Base-by-base conservation (phyloP, 2,113 vertebrate genomes). In the Scomber colias region DNA sequence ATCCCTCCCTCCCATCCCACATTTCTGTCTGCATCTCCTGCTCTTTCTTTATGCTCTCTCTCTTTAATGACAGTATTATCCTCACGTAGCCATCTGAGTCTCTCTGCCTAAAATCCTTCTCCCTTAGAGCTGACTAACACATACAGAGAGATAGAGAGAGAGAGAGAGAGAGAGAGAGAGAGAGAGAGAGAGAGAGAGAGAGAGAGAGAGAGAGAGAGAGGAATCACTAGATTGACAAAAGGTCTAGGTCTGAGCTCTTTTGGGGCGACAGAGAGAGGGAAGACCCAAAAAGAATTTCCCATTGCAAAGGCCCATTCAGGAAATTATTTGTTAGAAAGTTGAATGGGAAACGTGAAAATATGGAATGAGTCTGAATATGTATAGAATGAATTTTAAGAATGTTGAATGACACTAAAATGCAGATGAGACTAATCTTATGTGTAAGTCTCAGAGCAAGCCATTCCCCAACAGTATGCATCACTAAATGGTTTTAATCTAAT, bases 1-100 rank as follows among this genome's bases (percentile, higher is more conserved):
- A 74, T 83, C 67, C 69, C 60, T 84, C 59, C 48, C n/a, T 54
- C 31, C 51, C 40, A 64, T 81, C 57, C 54, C 48, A 79, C 71
- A 40, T 59, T 40, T 81, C 63, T 60, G 61, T 77, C 72, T 35
- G 17, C 79, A 70, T 75, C 68, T 49, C 44, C 31, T 45, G 68
- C 71, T 75, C 68, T 44, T 56, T 79, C 60, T 82, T n/a, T 30
- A 53, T 67, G 12, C 67, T 65, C 67, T 31, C 71, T 79, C 65
- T 84, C 82, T 90, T 87, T 90, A 88, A 88, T 87, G 61, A 74
- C 71, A 87, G 79, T 65, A 90, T 89, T 83, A 90, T 89, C 85
- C 81, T 84, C 83, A 80, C 85, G 87, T 87, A 84, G 71, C 65
- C 70, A 84, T 77, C 76, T 61, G 75, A 88, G 84, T 78, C 72